Conservation (phyloP, 2,797 vertebrate species). For the Coregonus ussuriensis region DNA sequence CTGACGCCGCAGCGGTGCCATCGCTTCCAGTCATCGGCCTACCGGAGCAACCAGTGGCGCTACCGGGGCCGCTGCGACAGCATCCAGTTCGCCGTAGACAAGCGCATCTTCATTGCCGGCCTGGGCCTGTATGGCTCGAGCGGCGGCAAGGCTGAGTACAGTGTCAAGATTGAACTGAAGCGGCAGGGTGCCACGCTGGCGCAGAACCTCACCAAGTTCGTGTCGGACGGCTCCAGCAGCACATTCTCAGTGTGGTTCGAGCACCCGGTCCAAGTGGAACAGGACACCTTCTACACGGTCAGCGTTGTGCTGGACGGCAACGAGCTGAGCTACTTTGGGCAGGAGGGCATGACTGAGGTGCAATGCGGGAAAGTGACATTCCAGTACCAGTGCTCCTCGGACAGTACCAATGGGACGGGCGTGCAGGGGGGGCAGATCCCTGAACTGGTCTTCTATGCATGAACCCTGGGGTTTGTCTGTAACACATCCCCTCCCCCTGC, state of each 20-base stretch:
- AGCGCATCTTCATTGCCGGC: constrained; percentile 86
- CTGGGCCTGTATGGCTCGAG: constrained; percentile 87
- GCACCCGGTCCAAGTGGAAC: constrained; percentile 88
- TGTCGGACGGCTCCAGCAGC: constrained; percentile 86
- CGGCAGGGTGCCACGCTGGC: constrained; percentile 82
- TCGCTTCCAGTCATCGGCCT: constrained; percentile 86
- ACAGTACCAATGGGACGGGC: constrained; percentile 89
- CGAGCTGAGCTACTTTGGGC: constrained; percentile 90
- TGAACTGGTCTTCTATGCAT: constrained; percentile 90
- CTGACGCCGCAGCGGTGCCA: constrained; percentile 84
- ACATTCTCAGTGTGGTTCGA: constrained; percentile 90
- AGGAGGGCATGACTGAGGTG: constrained; percentile 91
- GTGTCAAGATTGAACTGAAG: constrained; percentile 87
- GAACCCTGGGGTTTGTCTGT: constrained; percentile 46
- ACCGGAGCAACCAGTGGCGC: constrained; percentile 89
- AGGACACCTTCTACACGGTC: constrained; percentile 88
- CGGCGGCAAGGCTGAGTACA: constrained; percentile 86
- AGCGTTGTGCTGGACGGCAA: constrained; percentile 87
- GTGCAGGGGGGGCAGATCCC: constrained; percentile 91
- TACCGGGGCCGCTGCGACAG: constrained; percentile 89
- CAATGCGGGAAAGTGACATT: constrained; percentile 89
- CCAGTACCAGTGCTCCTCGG: constrained; percentile 90
- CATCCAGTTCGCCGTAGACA: constrained; percentile 89
- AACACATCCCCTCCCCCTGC: not conserved
- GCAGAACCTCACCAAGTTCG: constrained; percentile 85